Base-by-base conservation (phyloP, 2,888 invertebrate species). In the Pemphredon lugubris region DNA sequence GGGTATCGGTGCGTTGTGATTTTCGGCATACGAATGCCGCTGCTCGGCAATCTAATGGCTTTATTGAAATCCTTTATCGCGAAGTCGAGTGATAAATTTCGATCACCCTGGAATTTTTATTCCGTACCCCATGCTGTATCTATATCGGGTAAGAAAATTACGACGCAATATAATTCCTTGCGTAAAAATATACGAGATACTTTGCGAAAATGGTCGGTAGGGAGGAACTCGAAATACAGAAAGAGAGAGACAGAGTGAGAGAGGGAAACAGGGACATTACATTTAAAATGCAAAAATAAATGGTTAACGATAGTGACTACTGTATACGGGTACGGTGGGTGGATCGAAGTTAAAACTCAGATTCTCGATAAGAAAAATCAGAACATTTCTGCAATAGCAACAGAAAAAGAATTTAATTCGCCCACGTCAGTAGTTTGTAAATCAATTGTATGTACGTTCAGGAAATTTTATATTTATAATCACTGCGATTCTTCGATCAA, bases 331-430 rank as follows among this genome's bases (percentile, higher is more conserved):
- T n/a, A n/a, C n/a, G n/a, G n/a, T n/a, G n/a, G n/a, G n/a, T n/a
- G n/a, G n/a, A n/a, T n/a, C n/a, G n/a, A n/a, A n/a, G n/a, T n/a
- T 16, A 54, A 54, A 67, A 70, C 69, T 68, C 18, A 70, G 53
- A 67, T 70, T 54, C 37, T n/a, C 7, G 44, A 23, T 14, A 37
- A 37, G 60, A 44, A 54, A 60, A 26, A 11, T n/a, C 6, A 16
- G 50, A 67, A 54, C 53, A 54, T 53, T 39, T n/a, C 2, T 18
- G 14, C 14, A 39, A 44, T 59, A 32, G 39, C n/a, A 50, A 50
- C 13, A 23, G 14, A 54, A 66, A 75, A 75, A 72, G 68, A 59
- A 57, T 76, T 76, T 76, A 75, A 75, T 75, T 73, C 76, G 51
- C 50, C 48, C 34, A 11, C 44, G 54, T 55, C 51, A 58, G 58